These are phyloP conservation scores for Lordiphosa fenestrarum DNA, from an alignment of 2,888 invertebrate genomes.

Conservation along the genomic window DNA sequence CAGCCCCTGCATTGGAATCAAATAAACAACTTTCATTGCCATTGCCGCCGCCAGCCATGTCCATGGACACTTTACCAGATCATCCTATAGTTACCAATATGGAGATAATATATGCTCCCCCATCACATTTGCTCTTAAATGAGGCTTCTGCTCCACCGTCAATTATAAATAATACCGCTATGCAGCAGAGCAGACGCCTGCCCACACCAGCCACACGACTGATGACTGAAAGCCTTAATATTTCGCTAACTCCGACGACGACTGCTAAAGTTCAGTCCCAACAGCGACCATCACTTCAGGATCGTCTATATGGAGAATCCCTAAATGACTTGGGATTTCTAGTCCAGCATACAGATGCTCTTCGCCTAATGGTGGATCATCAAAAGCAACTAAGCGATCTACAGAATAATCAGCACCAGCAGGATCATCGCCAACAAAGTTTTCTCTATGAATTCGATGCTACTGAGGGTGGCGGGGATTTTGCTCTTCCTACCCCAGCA, in stretches of 20 bases:
- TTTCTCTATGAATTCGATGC: too few species aligned
- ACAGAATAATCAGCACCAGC: neutral
- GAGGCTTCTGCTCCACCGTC: neutral
- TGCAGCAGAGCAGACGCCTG: too few species aligned
- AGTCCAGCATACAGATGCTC: constrained; percentile 26
- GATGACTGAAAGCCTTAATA: neutral
- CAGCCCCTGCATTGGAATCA: too few species aligned
- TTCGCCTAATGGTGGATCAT: constrained; percentile 46
- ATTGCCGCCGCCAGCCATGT: too few species aligned
- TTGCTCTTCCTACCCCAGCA: neutral
- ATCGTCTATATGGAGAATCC: constrained; percentile 12
- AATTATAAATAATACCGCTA: too few species aligned
- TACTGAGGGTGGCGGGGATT: too few species aligned
- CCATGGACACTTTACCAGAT: neutral
- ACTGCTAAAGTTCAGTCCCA: neutral
- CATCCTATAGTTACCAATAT: constrained; percentile 12
- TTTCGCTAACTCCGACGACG: too few species aligned
- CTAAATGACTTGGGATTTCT: constrained; percentile 31
- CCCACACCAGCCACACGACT: neutral
- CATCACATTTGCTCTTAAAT: neutral
- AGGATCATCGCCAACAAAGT: neutral
- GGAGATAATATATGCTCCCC: constrained; percentile 1
- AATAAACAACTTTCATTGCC: too few species aligned
- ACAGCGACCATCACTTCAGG: neutral
- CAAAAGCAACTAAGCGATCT: constrained; percentile 27